Conservation (phyloP, 2,113 vertebrate genomes). For the Catagonus wagneri region DNA sequence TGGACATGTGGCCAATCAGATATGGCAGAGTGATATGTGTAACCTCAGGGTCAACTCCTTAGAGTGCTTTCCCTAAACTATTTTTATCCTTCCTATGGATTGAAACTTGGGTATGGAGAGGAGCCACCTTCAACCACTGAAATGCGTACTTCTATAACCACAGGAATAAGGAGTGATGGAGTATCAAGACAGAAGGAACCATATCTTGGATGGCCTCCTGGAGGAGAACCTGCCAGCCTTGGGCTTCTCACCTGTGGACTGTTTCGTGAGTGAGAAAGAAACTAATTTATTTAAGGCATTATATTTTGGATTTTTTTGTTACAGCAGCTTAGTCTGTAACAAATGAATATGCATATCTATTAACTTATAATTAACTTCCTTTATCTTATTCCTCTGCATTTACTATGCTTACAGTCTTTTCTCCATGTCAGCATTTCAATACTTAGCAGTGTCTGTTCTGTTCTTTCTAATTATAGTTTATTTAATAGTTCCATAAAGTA, state of each 20-base stretch:
- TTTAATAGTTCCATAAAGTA: slow-evolving; percentile 74
- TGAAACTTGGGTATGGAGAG: neutral
- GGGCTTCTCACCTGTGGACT: neutral
- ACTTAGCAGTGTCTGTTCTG: slow-evolving; percentile 11
- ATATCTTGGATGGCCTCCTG: neutral
- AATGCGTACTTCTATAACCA: neutral
- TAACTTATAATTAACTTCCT: slow-evolving; percentile 41
- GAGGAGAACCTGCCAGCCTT: neutral
- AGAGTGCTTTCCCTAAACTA: neutral
- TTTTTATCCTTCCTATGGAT: neutral
- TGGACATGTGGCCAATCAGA: neutral
- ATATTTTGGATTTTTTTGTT: neutral
- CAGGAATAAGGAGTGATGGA: neutral
- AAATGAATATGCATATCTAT: neutral
- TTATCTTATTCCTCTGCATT: slow-evolving; percentile 18
- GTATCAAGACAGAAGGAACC: neutral
- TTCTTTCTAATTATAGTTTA: slow-evolving; percentile 72
- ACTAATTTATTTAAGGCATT: neutral
- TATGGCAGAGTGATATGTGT: neutral
- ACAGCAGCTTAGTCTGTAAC: neutral
- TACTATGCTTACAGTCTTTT: slow-evolving; percentile 50
- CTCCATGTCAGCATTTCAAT: slow-evolving; percentile 1
- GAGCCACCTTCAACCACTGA: neutral
- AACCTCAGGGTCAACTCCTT: neutral
- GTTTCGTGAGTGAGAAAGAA: slow-evolving; percentile 20